phyloP scores from a whole-genome alignment of 2,113 vertebrate genomes.

The Gymnocephalus cernua region DNA sequence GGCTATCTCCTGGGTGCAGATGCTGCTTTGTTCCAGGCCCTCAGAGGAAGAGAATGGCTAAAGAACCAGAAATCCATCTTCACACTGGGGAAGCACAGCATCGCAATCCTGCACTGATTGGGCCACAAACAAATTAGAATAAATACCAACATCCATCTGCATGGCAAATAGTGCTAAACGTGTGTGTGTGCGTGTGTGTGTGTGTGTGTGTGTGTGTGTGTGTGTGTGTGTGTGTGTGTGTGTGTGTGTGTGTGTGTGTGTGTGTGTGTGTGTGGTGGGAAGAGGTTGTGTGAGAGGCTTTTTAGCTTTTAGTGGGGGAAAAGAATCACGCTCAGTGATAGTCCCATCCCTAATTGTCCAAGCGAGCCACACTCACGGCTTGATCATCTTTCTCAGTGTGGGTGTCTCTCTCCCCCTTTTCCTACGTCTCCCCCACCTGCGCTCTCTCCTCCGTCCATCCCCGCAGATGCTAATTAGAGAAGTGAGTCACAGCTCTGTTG shows the following conservation, averaged over 20 bases:
- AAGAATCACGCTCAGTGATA: slow-evolving; percentile 37
- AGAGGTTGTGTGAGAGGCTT: slow-evolving; percentile 2
- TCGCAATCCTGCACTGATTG: slow-evolving; percentile 63
- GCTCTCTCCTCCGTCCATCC: slow-evolving; percentile 48
- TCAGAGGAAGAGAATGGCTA: slow-evolving; percentile 50
- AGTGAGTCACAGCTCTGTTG: slow-evolving; percentile 75
- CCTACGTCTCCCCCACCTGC: slow-evolving; percentile 17
- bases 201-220: slow-evolving; percentile 19
- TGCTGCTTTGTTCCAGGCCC: slow-evolving; percentile 64
- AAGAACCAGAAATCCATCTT: slow-evolving; percentile 71
- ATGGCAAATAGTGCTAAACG: slow-evolving; percentile 28
- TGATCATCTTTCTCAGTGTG: slow-evolving; percentile 65
- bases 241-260: slow-evolving; percentile 9
- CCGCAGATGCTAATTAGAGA: slow-evolving; percentile 81
- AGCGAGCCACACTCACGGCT: slow-evolving; percentile 50
- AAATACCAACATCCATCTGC: slow-evolving; percentile 70
- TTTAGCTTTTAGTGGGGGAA: background rate
- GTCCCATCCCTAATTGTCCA: slow-evolving; percentile 59
- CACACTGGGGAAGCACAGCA: slow-evolving; percentile 57
- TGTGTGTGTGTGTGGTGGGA: slow-evolving; percentile 22
- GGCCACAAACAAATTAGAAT: slow-evolving; percentile 75
- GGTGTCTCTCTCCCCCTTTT: slow-evolving; percentile 5
- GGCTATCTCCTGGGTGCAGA: slow-evolving; percentile 76
- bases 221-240: slow-evolving; percentile 34
- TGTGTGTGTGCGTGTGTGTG: slow-evolving; percentile 21